Evolutionary conservation across 1,140 invertebrate species (phyloP).

Genomic region (Euglossa dilemma): DNA sequence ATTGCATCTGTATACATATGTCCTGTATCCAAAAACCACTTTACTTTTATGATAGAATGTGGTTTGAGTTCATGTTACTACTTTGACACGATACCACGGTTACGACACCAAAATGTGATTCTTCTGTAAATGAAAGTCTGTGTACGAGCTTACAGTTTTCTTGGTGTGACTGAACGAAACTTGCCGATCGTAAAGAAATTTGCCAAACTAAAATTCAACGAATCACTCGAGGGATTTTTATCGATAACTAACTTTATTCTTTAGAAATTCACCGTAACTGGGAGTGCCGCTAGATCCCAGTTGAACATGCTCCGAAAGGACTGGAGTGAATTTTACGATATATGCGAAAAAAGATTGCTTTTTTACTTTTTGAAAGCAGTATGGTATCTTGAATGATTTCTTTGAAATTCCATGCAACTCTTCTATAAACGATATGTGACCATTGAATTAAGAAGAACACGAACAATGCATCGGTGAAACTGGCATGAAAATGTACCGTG

Average conservation of each 20-base stretch:
- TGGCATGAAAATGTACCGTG: slow-evolving; percentile 58
- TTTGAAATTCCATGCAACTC: slow-evolving; percentile 6
- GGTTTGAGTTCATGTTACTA: slow-evolving; percentile 57
- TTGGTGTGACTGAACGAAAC: neutral
- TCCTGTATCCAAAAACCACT: slow-evolving; percentile 20
- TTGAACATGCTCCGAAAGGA: slow-evolving; percentile 47
- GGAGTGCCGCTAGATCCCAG: slow-evolving; percentile 40
- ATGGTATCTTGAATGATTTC: slow-evolving; percentile 22
- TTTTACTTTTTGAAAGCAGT: slow-evolving; percentile 25
- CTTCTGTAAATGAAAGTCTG: slow-evolving; percentile 31
- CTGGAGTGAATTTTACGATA: slow-evolving; percentile 38
- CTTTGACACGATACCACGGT: slow-evolving; percentile 67
- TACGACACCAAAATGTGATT: slow-evolving; percentile 37
- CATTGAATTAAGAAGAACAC: slow-evolving; percentile 13
- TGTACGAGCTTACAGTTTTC: slow-evolving; percentile 11
- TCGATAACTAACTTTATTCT: slow-evolving; percentile 28
- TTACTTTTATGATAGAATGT: slow-evolving; percentile 1
- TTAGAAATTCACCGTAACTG: slow-evolving; percentile 53
- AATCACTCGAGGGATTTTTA: neutral
- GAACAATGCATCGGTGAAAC: slow-evolving; percentile 37
- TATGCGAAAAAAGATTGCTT: slow-evolving; percentile 31
- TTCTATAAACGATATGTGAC: slow-evolving; percentile 20
- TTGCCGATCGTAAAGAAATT: slow-evolving; percentile 8
- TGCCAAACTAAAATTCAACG: neutral
- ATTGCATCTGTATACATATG: neutral